Conservation (phyloP, 2,113 vertebrate genomes). For the Elgaria multicarinata region DNA sequence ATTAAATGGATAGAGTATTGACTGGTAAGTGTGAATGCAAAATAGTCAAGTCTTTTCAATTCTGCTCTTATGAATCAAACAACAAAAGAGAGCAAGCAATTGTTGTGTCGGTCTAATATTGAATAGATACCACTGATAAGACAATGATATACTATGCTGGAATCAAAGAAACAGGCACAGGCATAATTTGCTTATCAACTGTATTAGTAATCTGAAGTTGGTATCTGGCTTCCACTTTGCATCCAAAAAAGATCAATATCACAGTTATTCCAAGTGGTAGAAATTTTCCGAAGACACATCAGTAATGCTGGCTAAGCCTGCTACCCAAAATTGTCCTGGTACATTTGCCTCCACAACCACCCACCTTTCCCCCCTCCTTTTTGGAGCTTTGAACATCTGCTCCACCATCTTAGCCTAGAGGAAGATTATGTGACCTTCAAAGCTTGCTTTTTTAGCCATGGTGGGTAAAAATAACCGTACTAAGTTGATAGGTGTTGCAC, state of each 20-base stretch:
- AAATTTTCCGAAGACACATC: not conserved
- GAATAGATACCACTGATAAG: not conserved
- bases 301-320: slow-evolving; percentile 1
- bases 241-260: not conserved
- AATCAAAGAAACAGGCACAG: not conserved
- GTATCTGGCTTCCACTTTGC: not conserved
- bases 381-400: slow-evolving; percentile 17
- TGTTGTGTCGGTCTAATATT: not conserved
- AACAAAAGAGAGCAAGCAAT: not conserved
- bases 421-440: not conserved
- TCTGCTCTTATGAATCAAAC: not conserved
- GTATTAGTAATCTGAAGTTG: not conserved
- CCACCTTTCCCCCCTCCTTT: not conserved
- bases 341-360: not conserved
- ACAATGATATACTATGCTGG: not conserved
- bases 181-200: not conserved
- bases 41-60: not conserved
- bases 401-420: not conserved
- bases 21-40: not conserved
- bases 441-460: not conserved
- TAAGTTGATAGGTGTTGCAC: not conserved
- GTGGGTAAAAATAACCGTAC: slow-evolving; percentile 6
- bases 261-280: slow-evolving; percentile 7
- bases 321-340: not conserved
- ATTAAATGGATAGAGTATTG: not conserved